phyloP scores from a whole-genome alignment of 2,888 invertebrate genomes.

The Orthonevra nobilis region DNA sequence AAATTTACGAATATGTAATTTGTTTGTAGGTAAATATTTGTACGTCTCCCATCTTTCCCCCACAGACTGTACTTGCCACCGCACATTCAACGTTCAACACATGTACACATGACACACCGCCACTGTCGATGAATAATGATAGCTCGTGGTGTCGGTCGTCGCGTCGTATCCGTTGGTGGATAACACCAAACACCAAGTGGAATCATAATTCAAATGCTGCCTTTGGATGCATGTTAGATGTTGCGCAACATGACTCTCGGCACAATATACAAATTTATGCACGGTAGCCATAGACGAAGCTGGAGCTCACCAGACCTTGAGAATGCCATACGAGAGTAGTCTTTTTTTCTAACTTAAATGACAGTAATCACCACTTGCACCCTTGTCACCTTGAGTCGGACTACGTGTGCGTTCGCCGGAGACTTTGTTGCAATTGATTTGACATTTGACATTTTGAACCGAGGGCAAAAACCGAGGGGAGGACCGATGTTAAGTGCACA shows the following conservation, averaged over 20 bases:
- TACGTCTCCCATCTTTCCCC: slow-evolving; percentile 9
- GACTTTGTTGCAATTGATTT: slow-evolving; percentile 56
- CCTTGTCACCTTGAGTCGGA: slow-evolving; percentile 5
- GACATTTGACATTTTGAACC: slow-evolving; percentile 64
- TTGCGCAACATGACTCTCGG: slow-evolving; percentile 46
- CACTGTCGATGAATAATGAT: slow-evolving; percentile 34
- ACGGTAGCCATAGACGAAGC: slow-evolving; percentile 42
- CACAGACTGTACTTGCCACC: slow-evolving; percentile 34
- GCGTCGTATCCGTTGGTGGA: not conserved
- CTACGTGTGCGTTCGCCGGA: not conserved
- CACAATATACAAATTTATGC: not conserved
- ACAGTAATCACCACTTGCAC: slow-evolving; percentile 22
- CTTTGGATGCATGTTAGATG: slow-evolving; percentile 44
- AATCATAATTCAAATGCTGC: slow-evolving; percentile 52
- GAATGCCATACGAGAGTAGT: slow-evolving; percentile 2
- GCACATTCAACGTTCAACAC: slow-evolving; percentile 16
- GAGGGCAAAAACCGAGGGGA: slow-evolving; percentile 5
- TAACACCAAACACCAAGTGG: slow-evolving; percentile 18
- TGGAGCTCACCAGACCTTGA: too few relatives aligned
- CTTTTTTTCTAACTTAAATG: slow-evolving; percentile 26
- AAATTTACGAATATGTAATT: too few relatives aligned
- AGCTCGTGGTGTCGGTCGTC: slow-evolving; percentile 5
- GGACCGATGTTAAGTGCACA: too few relatives aligned
- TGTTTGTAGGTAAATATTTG: too few relatives aligned
- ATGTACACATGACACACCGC: slow-evolving; percentile 7